Evolutionary conservation across 2,113 vertebrate genomes (phyloP), one percentile per base, ranked within the genome.

Genomic region (Cercocebus atys): DNA sequence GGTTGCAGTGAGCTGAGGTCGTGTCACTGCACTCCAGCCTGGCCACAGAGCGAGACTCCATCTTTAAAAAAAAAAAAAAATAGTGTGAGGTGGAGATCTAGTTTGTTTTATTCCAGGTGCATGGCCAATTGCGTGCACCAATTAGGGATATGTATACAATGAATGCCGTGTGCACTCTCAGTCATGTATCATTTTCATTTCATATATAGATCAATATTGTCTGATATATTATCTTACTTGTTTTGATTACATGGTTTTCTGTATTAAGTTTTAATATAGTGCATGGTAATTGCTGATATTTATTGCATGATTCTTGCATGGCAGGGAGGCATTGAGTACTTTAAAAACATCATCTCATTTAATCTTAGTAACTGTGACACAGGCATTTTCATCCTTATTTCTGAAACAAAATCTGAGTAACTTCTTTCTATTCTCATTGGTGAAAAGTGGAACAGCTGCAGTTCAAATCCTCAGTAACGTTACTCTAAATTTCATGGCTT

Each of bases 181-280:
- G 6, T 70, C 61, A 35, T n/a, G 72, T 91, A 50, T 25, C 55
- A 92, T 45, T 57, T 94, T 76, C 59, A 35, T 76, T 22, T 73
- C 4, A 38, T 80, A 6, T 57, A 20, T 84, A 80, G n/a, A 47
- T 93, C 61, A 93, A 3, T 85, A 84, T 75, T 78, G 25, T 79
- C 16, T 88, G 76, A 38, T 45, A 40, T 64, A 27, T 50, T 22
- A 5, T 73, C 75, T 91, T 90, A 30, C 64, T 85, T 90, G 27
- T 88, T 76, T 89, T 92, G 40, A 66, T 88, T 94, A 66, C 23
- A 55, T 93, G 35, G 5, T 27, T 72, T 94, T 94, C 88, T 80
- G 38, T 79, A 50, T 92, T 90, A 75, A 16, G 12, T 64, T 90
- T 61, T 96, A 83, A 57, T 68, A 83, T 66, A 72, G n/a, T 87